phyloP scores from a whole-genome alignment of 2,797 vertebrate species.

The Chiroxiphia lanceolata region DNA sequence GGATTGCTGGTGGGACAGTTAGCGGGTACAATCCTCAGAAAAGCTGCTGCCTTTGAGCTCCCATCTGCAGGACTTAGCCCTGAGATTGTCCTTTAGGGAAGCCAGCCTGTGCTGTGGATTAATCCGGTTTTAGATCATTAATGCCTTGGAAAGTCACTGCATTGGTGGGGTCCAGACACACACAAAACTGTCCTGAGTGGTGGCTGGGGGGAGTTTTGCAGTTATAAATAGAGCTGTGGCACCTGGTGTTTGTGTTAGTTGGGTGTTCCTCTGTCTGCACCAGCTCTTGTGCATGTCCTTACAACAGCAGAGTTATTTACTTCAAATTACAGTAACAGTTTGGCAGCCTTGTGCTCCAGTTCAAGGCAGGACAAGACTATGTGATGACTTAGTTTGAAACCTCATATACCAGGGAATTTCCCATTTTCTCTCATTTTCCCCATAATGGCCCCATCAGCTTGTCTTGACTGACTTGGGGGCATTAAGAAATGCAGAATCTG shows the following conservation, averaged over 20 bases:
- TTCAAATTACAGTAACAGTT: not conserved
- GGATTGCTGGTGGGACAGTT: not conserved
- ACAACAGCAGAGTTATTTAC: not conserved
- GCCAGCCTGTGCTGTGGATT: not conserved
- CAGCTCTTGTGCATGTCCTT: not conserved
- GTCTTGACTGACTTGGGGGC: not conserved
- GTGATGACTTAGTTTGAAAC: not conserved
- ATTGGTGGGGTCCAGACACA: not conserved
- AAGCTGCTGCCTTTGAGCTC: not conserved
- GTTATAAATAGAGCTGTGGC: not conserved
- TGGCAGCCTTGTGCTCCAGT: not conserved
- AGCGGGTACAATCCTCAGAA: not conserved
- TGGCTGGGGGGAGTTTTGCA: not conserved
- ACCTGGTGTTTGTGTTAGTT: not conserved
- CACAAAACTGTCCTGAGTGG: not conserved
- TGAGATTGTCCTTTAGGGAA: not conserved
- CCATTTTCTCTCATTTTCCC: not conserved
- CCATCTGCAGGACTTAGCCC: not conserved
- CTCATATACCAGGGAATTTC: not conserved
- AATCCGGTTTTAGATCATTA: not conserved
- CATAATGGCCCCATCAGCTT: not conserved
- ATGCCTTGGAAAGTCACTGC: not conserved
- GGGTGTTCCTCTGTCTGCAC: not conserved
- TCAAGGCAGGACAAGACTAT: not conserved
- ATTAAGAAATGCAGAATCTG: not conserved